These are phyloP conservation scores for Pterois miles DNA, from an alignment of 2,797 vertebrate genomes.

Conservation along the genomic window DNA sequence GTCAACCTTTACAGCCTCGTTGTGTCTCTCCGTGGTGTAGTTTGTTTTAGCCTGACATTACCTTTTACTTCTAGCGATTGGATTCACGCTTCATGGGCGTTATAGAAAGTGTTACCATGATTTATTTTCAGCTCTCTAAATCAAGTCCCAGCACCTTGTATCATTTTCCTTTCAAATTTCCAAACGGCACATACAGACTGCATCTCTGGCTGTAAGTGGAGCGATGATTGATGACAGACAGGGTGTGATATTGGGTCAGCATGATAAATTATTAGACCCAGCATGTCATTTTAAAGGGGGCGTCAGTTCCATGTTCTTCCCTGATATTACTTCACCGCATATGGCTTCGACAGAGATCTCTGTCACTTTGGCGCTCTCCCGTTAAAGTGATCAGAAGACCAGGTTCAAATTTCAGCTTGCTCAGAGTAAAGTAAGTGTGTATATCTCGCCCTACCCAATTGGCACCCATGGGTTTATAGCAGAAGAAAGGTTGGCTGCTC, in stretches of 20 bases:
- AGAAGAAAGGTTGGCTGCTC: slow-evolving; percentile 38
- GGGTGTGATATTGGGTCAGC: slow-evolving; percentile 30
- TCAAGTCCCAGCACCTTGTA: neutral
- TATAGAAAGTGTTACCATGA: neutral
- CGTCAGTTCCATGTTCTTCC: neutral
- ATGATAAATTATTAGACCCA: slow-evolving; percentile 32
- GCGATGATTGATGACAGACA: slow-evolving; percentile 37
- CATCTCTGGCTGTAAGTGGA: neutral
- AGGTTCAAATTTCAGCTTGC: slow-evolving; percentile 6
- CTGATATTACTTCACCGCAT: neutral
- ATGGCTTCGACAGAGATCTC: neutral
- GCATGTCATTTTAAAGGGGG: slow-evolving; percentile 27
- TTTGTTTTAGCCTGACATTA: no score
- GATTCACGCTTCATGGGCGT: neutral
- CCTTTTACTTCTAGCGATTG: no score
- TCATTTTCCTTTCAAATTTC: neutral
- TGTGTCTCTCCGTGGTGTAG: no score
- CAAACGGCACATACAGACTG: neutral
- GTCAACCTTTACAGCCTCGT: no score
- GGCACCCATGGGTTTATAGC: slow-evolving; percentile 41
- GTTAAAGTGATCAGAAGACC: slow-evolving; percentile 35
- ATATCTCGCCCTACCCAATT: slow-evolving; percentile 4
- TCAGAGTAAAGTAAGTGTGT: slow-evolving; percentile 11
- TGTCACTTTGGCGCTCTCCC: slow-evolving; percentile 10
- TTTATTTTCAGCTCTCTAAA: neutral